phyloP scores from a whole-genome alignment of 1,140 invertebrate genomes.

The Eulimnadia texana region DNA sequence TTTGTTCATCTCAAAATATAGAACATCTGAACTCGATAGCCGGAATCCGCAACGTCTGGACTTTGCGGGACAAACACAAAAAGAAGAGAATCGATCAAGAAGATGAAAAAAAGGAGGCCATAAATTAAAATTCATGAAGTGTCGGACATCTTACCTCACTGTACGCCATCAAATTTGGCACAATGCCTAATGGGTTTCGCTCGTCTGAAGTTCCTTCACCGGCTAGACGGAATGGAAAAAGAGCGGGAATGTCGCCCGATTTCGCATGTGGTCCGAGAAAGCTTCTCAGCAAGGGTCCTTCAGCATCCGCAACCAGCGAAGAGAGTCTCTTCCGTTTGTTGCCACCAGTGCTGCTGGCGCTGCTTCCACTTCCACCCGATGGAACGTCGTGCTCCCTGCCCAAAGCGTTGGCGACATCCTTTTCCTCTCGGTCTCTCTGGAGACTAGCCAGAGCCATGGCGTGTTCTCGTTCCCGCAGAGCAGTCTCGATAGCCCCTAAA shows the following conservation, averaged over 20 bases:
- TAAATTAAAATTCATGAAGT: not conserved
- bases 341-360: not conserved
- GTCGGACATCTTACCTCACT: not conserved
- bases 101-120: no score
- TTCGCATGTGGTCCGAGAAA: not conserved
- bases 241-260: conserved; percentile 1
- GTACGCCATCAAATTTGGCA: not conserved
- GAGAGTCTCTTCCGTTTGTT: conserved; percentile 2
- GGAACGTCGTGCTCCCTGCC: not conserved
- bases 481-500: conserved; percentile 12
- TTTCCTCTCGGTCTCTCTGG: conserved; percentile 32
- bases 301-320: not conserved
- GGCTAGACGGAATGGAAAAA: conserved; percentile 9
- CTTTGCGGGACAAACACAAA: no score
- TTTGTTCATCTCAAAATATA: no score
- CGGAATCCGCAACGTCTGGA: no score
- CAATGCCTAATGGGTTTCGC: not conserved
- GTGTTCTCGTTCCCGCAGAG: conserved; percentile 17
- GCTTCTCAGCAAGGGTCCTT: not conserved
- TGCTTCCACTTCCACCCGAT: not conserved
- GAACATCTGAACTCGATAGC: no score
- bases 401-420: not conserved
- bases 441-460: conserved; percentile 35
- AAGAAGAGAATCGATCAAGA: no score
- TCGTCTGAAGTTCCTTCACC: conserved; percentile 9